Evolutionary conservation across 2,888 invertebrate species (phyloP), one percentile per base, ranked within the genome.

Genomic region (Digitonthophagus gazella): DNA sequence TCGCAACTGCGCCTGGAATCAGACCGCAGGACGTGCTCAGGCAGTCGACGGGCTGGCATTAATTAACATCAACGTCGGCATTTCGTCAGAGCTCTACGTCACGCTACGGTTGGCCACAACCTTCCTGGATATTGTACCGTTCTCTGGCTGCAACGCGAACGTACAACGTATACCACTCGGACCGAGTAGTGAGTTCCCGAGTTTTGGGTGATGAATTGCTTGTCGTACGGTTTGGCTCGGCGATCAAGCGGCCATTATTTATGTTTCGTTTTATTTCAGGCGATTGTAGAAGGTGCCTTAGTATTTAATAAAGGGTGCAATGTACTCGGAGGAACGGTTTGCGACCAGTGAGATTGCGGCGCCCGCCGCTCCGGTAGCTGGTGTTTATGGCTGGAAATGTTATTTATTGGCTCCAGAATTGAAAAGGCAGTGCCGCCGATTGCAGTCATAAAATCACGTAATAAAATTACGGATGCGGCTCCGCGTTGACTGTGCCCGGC

Each of bases 321-420:
- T 57, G 16, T 57, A 57, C 57, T 15, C 16, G 3, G 57, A 19
- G 61, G 18, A 61, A 61, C 61, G 19, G 61, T n/a, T 61, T n/a
- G 61, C 16, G 57, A 65, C 65, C 58, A 18, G 65, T 61, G 58
- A 58, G 68, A 65, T 58, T 65, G 55, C 68, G 55, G 68, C 61
- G 65, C 68, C 64, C 64, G 64, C 68, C 65, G 61, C 65, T 65
- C 68, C 18, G 61, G 61, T 61, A 61, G 58, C 58, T 65, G 15
- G 69, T 69, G 66, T 69, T 69, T 69, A 67, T 66, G 66, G 69
- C 69, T 69, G 22, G 66, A 69, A 69, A 66, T 69, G 69, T 69
- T 69, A 69, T 69, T 69, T 69, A 69, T 69, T 66, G 63, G 69
- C 64, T 63, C 61, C 69, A 61, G 66, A 66, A 67, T 69, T 69